Percentiles rank a stretch among this genome's conserved stretches.
Evolutionary conservation across 2,113 vertebrate genomes (phyloP).

Genomic region (Callocephalon fimbriatum): DNA sequence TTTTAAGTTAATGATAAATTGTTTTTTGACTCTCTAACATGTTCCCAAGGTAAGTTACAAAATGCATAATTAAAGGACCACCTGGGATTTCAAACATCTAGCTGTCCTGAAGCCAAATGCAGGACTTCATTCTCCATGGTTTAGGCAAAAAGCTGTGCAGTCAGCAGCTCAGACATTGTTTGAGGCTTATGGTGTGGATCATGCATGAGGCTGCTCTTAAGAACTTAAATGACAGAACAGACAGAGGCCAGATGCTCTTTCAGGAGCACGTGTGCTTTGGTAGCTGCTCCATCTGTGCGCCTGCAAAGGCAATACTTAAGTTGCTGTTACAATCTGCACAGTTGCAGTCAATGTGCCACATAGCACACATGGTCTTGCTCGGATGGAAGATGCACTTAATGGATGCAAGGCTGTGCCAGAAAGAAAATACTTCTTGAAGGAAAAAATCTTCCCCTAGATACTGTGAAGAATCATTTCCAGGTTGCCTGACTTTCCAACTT

Average conservation of each 20-base stretch:
- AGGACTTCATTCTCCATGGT: not conserved
- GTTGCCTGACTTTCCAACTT: not conserved
- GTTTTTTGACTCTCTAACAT: not conserved
- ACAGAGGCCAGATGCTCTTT: not conserved
- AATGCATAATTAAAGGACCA: not conserved
- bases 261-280: not conserved
- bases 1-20: slow-evolving; percentile 1
- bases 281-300: not conserved
- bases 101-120: not conserved
- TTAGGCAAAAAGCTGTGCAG: not conserved
- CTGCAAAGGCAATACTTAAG: not conserved
- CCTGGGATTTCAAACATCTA: not conserved
- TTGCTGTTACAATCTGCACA: fast-evolving
- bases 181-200: not conserved
- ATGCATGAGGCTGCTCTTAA: not conserved
- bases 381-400: not conserved
- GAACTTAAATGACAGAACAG: not conserved
- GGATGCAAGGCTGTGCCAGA: not conserved
- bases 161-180: not conserved
- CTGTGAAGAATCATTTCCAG: not conserved
- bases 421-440: not conserved
- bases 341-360: not conserved
- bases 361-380: not conserved
- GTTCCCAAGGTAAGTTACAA: not conserved
- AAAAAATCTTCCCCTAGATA: not conserved